phyloP scores from a whole-genome alignment of 1,140 invertebrate species.

The Andrena cerasifolii region DNA sequence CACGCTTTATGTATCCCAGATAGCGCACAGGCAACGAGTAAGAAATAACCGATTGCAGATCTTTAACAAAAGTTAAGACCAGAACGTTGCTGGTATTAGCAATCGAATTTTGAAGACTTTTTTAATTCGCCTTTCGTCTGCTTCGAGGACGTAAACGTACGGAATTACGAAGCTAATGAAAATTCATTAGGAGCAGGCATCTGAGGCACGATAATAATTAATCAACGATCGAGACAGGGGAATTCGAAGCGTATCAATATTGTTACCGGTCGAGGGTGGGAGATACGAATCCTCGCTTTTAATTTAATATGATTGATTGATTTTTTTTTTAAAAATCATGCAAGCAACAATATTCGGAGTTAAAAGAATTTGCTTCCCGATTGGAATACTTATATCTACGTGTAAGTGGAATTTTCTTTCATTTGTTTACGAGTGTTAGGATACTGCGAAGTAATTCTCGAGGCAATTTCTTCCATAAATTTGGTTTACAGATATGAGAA shows the following conservation, averaged over 20 bases:
- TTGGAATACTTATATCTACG: no score
- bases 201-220: slow-evolving; percentile 54
- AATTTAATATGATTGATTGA: slow-evolving; percentile 27
- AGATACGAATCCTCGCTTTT: slow-evolving; percentile 32
- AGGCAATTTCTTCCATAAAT: no score
- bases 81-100: no score
- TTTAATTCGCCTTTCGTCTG: not conserved
- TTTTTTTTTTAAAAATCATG: no score
- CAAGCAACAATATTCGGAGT: no score
- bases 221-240: slow-evolving; percentile 30
- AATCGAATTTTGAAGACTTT: no score
- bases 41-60: slow-evolving; percentile 23
- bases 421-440: no score
- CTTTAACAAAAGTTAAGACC: slow-evolving; percentile 9
- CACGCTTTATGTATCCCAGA: not conserved
- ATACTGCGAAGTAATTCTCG: no score
- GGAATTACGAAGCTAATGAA: not conserved
- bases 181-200: not conserved
- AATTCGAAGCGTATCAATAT: slow-evolving; percentile 36
- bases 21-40: slow-evolving; percentile 7
- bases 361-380: no score
- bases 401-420: no score
- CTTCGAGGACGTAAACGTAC: not conserved
- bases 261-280: slow-evolving; percentile 65
- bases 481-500: no score